phyloP scores from a whole-genome alignment of 2,888 invertebrate genomes.

The Cephus runcator region DNA sequence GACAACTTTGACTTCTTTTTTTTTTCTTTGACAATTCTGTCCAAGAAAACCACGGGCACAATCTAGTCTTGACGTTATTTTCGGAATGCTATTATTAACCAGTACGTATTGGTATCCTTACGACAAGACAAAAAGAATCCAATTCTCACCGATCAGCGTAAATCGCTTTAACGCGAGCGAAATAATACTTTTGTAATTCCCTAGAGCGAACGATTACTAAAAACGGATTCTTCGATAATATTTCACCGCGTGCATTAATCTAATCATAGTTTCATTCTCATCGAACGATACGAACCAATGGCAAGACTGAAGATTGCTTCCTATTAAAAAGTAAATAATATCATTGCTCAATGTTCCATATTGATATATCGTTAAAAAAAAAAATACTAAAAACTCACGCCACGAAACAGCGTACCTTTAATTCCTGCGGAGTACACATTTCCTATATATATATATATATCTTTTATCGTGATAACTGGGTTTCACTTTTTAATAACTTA shows the following conservation, averaged over 20 bases:
- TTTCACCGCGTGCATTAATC: not conserved
- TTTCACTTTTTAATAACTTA: not conserved
- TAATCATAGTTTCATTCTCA: not conserved
- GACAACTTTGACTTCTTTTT: not conserved
- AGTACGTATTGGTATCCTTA: not conserved
- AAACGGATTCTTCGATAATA: not conserved
- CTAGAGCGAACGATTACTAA: not conserved
- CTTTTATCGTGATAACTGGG: not conserved
- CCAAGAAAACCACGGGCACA: not conserved
- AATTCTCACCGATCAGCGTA: not conserved
- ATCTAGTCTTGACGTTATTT: not conserved
- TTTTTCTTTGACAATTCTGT: not conserved
- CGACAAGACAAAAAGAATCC: not conserved
- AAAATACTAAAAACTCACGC: not conserved
- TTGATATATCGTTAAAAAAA: conserved; percentile 2
- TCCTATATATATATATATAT: not conserved
- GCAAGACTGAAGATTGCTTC: not conserved
- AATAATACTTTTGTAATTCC: not conserved
- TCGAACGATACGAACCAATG: not conserved
- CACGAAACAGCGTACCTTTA: conserved; percentile 59
- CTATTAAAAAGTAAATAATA: conserved; percentile 11
- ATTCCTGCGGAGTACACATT: conserved; percentile 68
- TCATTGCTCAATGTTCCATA: not conserved
- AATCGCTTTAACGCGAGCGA: not conserved
- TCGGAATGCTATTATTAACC: not conserved